phyloP scores from a whole-genome alignment of 2,797 vertebrate species.

The Myripristis murdjan region DNA sequence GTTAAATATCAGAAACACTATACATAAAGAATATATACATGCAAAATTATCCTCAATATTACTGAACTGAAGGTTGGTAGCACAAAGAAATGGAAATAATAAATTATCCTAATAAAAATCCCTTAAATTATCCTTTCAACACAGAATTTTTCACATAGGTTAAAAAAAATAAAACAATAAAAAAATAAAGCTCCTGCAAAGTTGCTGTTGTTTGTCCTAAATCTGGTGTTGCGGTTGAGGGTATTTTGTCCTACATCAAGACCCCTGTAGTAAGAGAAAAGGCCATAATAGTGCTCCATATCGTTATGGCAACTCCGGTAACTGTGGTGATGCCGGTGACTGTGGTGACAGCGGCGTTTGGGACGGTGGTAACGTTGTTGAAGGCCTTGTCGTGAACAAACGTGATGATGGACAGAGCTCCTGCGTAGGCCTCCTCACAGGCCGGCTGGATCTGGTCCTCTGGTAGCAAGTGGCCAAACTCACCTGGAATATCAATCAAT shows the following conservation, averaged over 20 bases:
- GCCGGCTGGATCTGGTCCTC: slow-evolving; percentile 84
- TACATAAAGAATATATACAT: neutral
- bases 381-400: slow-evolving; percentile 77
- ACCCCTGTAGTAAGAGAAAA: slow-evolving; percentile 20
- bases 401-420: slow-evolving; percentile 79
- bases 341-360: slow-evolving; percentile 10
- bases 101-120: too few species aligned
- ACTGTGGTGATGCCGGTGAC: neutral
- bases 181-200: too few species aligned
- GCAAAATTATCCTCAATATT: too few species aligned
- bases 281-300: slow-evolving; percentile 27
- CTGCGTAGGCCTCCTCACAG: slow-evolving; percentile 84
- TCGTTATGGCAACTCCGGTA: slow-evolving; percentile 7
- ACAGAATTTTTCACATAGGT: too few species aligned
- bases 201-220: too few species aligned
- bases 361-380: slow-evolving; percentile 20
- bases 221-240: too few species aligned
- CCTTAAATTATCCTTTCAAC: too few species aligned
- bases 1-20: neutral
- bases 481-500: slow-evolving; percentile 53
- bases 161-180: too few species aligned
- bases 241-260: slow-evolving; percentile 2
- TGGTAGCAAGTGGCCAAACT: slow-evolving; percentile 78
- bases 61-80: too few species aligned
- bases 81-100: too few species aligned